Conservation (phyloP, 2,888 invertebrate species). For the Thymelicus acteon region DNA sequence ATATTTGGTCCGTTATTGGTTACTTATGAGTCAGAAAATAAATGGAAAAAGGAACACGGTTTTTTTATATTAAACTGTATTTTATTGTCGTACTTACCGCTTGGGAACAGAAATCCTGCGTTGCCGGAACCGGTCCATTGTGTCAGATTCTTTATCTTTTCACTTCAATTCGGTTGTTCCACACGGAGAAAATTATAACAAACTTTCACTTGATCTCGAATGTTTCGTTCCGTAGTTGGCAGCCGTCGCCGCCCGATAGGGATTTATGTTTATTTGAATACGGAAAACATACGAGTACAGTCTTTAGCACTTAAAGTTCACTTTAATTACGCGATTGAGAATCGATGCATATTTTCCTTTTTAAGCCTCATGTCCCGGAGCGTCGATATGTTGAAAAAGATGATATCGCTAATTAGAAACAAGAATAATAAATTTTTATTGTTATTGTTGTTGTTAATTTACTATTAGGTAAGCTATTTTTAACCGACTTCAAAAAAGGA, state of each 20-base stretch:
- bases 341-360: background rate
- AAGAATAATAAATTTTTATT: too few relatives aligned
- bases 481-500: too few relatives aligned
- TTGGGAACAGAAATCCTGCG: constrained; percentile 79
- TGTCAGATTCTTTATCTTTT: constrained; percentile 62
- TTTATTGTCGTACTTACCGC: constrained; percentile 60
- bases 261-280: constrained; percentile 27
- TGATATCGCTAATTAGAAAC: too few relatives aligned
- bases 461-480: too few relatives aligned
- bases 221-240: constrained; percentile 40
- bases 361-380: background rate
- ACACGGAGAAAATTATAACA: constrained; percentile 68
- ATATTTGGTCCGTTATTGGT: background rate
- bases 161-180: constrained; percentile 65
- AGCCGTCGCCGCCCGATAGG: constrained; percentile 9
- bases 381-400: too few relatives aligned
- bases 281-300: constrained; percentile 3
- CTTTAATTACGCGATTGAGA: constrained; percentile 2
- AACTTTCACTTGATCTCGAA: constrained; percentile 78
- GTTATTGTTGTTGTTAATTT: too few relatives aligned
- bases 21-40: background rate
- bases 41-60: background rate
- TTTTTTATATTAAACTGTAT: constrained; percentile 6
- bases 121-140: constrained; percentile 82
- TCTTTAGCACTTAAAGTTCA: constrained; percentile 24